These are phyloP conservation scores for Phrynocephalus forsythii DNA, from an alignment of 2,797 vertebrate genomes.

Conservation along the genomic window DNA sequence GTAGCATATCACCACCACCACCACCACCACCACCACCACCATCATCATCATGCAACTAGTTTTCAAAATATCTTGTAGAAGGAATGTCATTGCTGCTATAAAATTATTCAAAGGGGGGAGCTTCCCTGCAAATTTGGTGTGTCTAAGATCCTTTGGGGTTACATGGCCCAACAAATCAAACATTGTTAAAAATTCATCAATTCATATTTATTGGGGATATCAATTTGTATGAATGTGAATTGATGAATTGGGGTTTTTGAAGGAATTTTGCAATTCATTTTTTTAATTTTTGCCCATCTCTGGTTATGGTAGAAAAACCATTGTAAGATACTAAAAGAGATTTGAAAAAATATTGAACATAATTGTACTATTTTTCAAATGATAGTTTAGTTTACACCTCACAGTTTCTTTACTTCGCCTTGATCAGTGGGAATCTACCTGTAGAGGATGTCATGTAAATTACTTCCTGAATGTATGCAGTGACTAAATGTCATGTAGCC, in stretches of 20 bases:
- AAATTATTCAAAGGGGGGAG: constrained; percentile 7
- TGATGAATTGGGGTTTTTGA: too few species aligned
- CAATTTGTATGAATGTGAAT: too few species aligned
- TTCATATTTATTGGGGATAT: too few species aligned
- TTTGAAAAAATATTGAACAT: constrained; percentile 24
- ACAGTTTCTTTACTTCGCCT: neutral
- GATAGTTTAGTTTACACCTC: neutral
- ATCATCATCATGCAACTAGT: neutral
- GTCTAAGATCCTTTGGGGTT: too few species aligned
- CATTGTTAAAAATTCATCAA: too few species aligned
- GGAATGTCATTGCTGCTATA: constrained; percentile 24
- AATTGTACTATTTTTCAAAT: neutral
- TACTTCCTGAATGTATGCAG: neutral
- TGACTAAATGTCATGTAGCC: neutral
- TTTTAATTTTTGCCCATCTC: too few species aligned
- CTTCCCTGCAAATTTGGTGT: too few species aligned
- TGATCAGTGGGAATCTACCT: neutral
- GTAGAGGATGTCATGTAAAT: neutral
- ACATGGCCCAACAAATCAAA: too few species aligned
- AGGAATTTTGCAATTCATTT: too few species aligned
- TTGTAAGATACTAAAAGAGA: neutral
- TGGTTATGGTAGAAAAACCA: neutral
- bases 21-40: too few species aligned
- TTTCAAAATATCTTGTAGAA: constrained; percentile 26
- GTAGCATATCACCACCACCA: too few species aligned